Evolutionary conservation across 2,888 invertebrate species (phyloP), one percentile per base, ranked within the genome.

Genomic region (Cyclophora albipunctata): DNA sequence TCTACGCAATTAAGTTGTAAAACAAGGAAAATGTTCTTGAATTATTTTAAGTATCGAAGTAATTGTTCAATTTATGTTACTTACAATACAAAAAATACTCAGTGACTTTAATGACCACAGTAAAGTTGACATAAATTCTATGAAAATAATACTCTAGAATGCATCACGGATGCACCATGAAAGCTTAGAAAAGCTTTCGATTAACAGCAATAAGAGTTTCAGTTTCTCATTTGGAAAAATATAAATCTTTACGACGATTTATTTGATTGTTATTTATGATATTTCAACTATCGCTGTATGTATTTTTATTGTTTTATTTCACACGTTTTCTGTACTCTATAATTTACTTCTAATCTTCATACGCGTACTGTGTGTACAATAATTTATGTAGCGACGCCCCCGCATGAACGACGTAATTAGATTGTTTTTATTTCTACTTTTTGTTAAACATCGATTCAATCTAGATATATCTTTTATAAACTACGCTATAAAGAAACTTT

Each of bases 11-110:
- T 64, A 67, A 52, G 58, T 63, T 62, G 52, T 65, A 59, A 65
- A 62, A 66, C 63, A 59, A 69, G 66, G 63, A 67, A 66, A 62
- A 57, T 56, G 48, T 47, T 57, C 46, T 49, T 58, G 57, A 52
- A 50, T 47, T 7, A 43, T 49, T 57, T 64, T 58, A 59, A 50
- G 52, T 57, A 60, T 57, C 55, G 58, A 59, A 59, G 61, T 64
- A 61, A 66, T 63, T 59, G 57, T 61, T 58, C 40, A 61, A 57
- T 57, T 61, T 55, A 53, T 58, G 42, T 41, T 42, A 46, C 50
- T 45, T 50, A 46, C 37, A 42, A 20, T 42, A 37, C 48, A 53
- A 48, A 51, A 51, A 51, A 50, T 40, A 34, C 5, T 37, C 5
- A 37, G 5, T 37, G 37, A 37, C 4, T 37, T 37, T 37, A 37